A percentile compares a stretch with the other conserved stretches of the same genome.
Evolutionary conservation across 2,888 invertebrate genomes (phyloP).

Genomic region (Melinopterus prodromus): DNA sequence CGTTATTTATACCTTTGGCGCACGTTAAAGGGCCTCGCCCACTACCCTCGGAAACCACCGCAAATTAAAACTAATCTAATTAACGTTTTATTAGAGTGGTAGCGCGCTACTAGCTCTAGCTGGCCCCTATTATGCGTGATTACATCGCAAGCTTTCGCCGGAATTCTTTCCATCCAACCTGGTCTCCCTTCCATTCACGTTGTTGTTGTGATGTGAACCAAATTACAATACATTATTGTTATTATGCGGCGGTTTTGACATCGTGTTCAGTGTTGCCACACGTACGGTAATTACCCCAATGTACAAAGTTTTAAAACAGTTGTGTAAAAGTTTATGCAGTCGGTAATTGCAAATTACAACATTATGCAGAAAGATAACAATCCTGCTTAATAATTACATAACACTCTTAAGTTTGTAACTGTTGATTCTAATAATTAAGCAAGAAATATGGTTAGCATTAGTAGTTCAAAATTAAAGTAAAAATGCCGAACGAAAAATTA

Average conservation of each 20-base stretch:
- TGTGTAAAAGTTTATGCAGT: not conserved
- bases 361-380: too few species aligned
- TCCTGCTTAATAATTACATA: too few species aligned
- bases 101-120: not conserved
- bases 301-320: too few species aligned
- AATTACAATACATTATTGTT: not conserved
- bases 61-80: conserved; percentile 43
- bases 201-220: not conserved
- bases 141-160: conserved; percentile 18
- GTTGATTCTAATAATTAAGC: too few species aligned
- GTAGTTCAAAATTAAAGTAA: too few species aligned
- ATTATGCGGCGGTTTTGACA: not conserved
- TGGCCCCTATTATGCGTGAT: conserved; percentile 38
- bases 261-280: not conserved
- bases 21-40: not conserved
- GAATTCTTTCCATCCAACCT: not conserved
- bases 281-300: not conserved
- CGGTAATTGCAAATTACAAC: too few species aligned
- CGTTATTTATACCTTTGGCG: not conserved
- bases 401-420: too few species aligned
- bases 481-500: too few species aligned
- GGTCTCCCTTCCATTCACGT: not conserved
- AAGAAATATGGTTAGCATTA: too few species aligned
- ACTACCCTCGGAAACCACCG: conserved; percentile 8
- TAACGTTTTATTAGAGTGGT: conserved; percentile 44